phyloP scores from a whole-genome alignment of 1,140 invertebrate species.

The Maconellicoccus hirsutus region DNA sequence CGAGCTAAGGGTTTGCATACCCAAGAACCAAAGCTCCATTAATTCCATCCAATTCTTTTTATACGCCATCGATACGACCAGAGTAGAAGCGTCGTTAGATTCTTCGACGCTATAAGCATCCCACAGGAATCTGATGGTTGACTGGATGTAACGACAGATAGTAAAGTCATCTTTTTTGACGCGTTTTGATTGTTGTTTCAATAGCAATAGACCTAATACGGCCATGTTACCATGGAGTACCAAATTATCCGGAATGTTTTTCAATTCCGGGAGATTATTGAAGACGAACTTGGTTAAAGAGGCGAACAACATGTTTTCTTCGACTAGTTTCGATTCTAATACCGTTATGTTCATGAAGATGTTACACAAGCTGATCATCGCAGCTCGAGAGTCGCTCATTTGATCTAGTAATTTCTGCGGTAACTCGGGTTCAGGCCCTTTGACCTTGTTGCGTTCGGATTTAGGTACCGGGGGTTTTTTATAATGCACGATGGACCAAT shows the following conservation, averaged over 20 bases:
- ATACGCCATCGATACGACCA: constrained; percentile 73
- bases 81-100: constrained; percentile 60
- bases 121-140: constrained; percentile 80
- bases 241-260: constrained; percentile 68
- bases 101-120: constrained; percentile 83
- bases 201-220: constrained; percentile 64
- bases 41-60: constrained; percentile 78
- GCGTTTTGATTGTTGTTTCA: constrained; percentile 69
- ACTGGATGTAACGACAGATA: constrained; percentile 73
- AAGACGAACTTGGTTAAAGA: constrained; percentile 75
- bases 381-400: constrained; percentile 66
- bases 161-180: constrained; percentile 77
- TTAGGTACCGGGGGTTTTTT: constrained; percentile 67
- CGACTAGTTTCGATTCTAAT: constrained; percentile 66
- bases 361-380: constrained; percentile 78
- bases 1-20: constrained; percentile 79
- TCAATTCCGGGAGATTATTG: constrained; percentile 70
- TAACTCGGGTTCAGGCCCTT: constrained; percentile 58
- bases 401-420: constrained; percentile 59
- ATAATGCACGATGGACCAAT: constrained; percentile 76
- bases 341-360: constrained; percentile 87
- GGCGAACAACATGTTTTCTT: constrained; percentile 60
- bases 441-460: constrained; percentile 57
- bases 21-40: constrained; percentile 83
- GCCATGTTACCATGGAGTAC: constrained; percentile 72